Base-by-base conservation (phyloP, 2,113 vertebrate genomes). In the Ginglymostoma cirratum region DNA sequence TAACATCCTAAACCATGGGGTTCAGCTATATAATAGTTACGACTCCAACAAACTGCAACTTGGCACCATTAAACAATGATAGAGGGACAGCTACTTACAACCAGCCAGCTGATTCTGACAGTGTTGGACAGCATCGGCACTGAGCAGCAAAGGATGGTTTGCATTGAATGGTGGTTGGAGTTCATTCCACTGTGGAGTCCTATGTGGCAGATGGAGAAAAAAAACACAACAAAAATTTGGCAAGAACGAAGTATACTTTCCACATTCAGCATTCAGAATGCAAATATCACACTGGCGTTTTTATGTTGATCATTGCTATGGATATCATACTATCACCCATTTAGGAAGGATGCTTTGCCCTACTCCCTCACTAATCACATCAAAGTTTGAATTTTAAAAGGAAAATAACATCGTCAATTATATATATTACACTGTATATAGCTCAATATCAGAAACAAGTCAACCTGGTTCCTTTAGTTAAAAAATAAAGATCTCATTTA, bases 171-270 rank as follows among this genome's bases (percentile, higher is more conserved):
- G 99, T 86, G 99, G 99, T 97, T 99, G 99, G 94, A 99, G 97
- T 96, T 99, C 99, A 96, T 99, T 99, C 99, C 99, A 99, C 96
- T 99, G 99, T 95, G 98, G 99, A 87, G 99, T 99, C 98, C 99
- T 99, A 97, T 96, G 30, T 97, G 96, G 96, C 96, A 96, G 96
- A 96, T 97, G 96, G 96, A 97, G 97, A 98, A 97, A 97, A 52
- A 95, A 72, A 67, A 95, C 93, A 94, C 48, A 48, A 45, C 42
- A 94, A 1, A n/a, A 12, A 95, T 45, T 95, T 48, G 27, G 42
- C 21, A 70, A 67, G 34, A 66, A 95, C 45, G 76, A 52, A 34
- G 24, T 61, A 34, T n/a, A 10, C 34, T 23, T 24, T 45, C 42
- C 69, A 72, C 42, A 52, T 17, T 69, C 24, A 95, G 45, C 10